Conservation (phyloP, 2,797 vertebrate species). For the Pempheris klunzingeri region DNA sequence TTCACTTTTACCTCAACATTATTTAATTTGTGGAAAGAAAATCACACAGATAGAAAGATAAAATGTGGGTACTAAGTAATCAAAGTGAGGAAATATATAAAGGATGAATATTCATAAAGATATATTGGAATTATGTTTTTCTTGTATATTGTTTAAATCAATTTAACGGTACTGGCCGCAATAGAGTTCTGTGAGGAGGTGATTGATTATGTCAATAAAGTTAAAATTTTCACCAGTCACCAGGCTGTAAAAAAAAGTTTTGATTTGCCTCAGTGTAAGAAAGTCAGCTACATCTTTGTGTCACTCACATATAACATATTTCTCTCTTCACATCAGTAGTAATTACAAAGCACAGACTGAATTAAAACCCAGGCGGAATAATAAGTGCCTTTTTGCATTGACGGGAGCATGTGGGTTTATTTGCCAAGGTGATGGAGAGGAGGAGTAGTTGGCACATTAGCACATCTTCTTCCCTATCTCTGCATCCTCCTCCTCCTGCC, state of each 20-base stretch:
- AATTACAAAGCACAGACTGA: conserved; percentile 18
- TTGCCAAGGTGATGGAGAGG: conserved; percentile 33
- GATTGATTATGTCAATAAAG: neutral
- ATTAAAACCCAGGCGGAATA: conserved; percentile 34
- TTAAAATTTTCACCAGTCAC: neutral
- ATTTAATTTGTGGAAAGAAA: too few relatives aligned
- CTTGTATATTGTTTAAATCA: neutral
- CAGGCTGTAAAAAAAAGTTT: neutral
- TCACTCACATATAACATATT: conserved; percentile 9
- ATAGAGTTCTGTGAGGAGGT: neutral
- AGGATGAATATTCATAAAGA: neutral
- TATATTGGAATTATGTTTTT: too few relatives aligned
- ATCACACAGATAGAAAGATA: neutral
- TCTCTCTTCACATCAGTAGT: neutral
- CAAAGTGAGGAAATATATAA: neutral
- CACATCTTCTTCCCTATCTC: neutral
- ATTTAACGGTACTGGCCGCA: neutral
- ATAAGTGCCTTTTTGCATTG: conserved; percentile 33
- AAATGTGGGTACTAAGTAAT: neutral
- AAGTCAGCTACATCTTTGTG: neutral
- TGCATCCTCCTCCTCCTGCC: neutral
- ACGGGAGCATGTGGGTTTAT: conserved; percentile 18
- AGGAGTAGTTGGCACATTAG: neutral
- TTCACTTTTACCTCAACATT: too few relatives aligned
- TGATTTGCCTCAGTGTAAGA: conserved; percentile 2